These are phyloP conservation scores for Troilus luridus DNA, from an alignment of 2,888 invertebrate genomes.

Conservation along the genomic window DNA sequence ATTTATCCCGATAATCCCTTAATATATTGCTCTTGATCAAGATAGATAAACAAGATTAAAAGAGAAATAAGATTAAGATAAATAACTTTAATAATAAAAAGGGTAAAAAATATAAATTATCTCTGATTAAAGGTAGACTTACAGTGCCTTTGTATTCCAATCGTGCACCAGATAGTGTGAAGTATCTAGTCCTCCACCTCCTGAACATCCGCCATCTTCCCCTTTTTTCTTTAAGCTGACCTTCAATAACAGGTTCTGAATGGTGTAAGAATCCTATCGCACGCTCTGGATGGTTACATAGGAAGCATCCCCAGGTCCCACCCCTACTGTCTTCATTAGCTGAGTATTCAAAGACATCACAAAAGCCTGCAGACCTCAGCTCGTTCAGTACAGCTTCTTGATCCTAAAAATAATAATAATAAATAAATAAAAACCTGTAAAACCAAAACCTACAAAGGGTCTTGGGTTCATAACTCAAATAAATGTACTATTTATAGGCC, in stretches of 20 bases:
- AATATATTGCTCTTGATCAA: no score
- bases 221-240: conserved; percentile 92
- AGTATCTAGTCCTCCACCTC: conserved; percentile 93
- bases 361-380: conserved; percentile 87
- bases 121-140: conserved; percentile 68
- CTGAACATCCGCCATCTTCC: conserved; percentile 92
- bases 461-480: no score
- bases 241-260: conserved; percentile 90
- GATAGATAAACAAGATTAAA: no score
- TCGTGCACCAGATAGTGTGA: conserved; percentile 93
- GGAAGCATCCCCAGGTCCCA: conserved; percentile 91
- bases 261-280: conserved; percentile 86
- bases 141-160: conserved; percentile 89
- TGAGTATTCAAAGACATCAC: conserved; percentile 90
- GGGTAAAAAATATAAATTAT: no score
- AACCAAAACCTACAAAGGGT: no score
- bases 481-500: no score
- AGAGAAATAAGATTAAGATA: no score
- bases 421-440: not conserved
- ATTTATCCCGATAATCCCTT: no score
- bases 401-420: conserved; percentile 72
- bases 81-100: no score
- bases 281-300: conserved; percentile 93
- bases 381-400: conserved; percentile 90
- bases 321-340: conserved; percentile 72